Evolutionary conservation across 2,113 vertebrate species (phyloP).

Genomic region (Mohoua ochrocephala): DNA sequence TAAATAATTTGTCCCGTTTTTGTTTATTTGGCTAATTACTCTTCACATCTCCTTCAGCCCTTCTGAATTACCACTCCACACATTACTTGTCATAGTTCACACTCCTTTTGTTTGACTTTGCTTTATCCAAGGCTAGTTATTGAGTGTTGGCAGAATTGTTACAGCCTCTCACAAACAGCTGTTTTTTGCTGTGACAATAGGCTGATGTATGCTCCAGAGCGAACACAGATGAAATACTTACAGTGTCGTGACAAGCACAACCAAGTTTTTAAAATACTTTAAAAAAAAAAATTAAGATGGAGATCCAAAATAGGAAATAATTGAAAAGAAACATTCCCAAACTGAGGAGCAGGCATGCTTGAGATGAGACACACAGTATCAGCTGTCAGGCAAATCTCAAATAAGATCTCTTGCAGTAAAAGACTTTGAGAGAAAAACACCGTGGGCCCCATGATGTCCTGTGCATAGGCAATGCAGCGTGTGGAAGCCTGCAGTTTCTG

Average conservation of each 20-base stretch:
- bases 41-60: not conserved
- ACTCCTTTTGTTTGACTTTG: not conserved
- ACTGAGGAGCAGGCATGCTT: not conserved
- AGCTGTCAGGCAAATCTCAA: not conserved
- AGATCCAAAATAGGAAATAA: not conserved
- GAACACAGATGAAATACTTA: not conserved
- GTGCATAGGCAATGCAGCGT: rapidly evolving
- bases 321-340: not conserved
- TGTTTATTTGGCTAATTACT: slow-evolving; percentile 4
- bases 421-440: not conserved
- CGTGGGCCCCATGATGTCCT: not conserved
- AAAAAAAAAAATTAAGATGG: not conserved
- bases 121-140: not conserved
- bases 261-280: not conserved
- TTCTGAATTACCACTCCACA: not conserved
- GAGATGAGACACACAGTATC: not conserved
- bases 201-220: not conserved
- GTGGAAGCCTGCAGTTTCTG: not conserved
- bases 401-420: not conserved
- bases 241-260: not conserved
- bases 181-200: not conserved
- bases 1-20: not conserved
- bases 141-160: not conserved
- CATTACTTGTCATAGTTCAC: not conserved
- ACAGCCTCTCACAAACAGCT: not conserved